Conservation (phyloP, 2,888 invertebrate species). For the Sinelater perroti region DNA sequence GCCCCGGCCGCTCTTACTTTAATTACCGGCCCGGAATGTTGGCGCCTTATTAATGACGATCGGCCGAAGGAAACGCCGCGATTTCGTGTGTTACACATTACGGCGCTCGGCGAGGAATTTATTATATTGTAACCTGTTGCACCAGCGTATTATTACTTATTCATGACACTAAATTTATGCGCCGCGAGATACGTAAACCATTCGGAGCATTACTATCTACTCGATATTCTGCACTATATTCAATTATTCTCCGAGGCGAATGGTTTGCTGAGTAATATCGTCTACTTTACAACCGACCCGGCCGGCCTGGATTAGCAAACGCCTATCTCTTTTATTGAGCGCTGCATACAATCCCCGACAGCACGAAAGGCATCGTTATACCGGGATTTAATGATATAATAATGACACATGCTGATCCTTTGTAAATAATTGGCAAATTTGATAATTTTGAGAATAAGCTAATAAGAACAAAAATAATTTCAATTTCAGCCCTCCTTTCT, state of each 20-base stretch:
- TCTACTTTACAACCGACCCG: slow-evolving; percentile 23
- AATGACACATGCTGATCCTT: no score
- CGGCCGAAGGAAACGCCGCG: slow-evolving; percentile 30
- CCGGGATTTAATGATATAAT: no score
- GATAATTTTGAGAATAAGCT: no score
- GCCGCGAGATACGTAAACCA: slow-evolving; percentile 34
- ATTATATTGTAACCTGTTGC: slow-evolving; percentile 39
- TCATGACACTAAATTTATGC: slow-evolving; percentile 35
- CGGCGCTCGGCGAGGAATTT: slow-evolving; percentile 27
- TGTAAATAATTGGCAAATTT: no score
- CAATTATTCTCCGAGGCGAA: slow-evolving; percentile 33
- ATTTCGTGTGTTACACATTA: slow-evolving; percentile 37
- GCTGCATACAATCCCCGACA: slow-evolving; percentile 16
- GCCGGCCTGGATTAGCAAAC: slow-evolving; percentile 28
- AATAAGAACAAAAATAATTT: no score
- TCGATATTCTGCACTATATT: slow-evolving; percentile 32
- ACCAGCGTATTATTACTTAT: slow-evolving; percentile 38
- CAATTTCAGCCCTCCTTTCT: no score
- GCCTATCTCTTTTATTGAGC: slow-evolving; percentile 13
- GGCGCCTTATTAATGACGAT: slow-evolving; percentile 34
- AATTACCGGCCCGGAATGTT: slow-evolving; percentile 33
- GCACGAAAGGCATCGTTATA: slow-evolving; percentile 18
- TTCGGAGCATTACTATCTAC: slow-evolving; percentile 32
- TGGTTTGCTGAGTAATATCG: slow-evolving; percentile 23
- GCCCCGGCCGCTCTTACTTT: slow-evolving; percentile 33